Base-by-base conservation (phyloP, 2,113 vertebrate genomes). In the Corydoras maculifer region DNA sequence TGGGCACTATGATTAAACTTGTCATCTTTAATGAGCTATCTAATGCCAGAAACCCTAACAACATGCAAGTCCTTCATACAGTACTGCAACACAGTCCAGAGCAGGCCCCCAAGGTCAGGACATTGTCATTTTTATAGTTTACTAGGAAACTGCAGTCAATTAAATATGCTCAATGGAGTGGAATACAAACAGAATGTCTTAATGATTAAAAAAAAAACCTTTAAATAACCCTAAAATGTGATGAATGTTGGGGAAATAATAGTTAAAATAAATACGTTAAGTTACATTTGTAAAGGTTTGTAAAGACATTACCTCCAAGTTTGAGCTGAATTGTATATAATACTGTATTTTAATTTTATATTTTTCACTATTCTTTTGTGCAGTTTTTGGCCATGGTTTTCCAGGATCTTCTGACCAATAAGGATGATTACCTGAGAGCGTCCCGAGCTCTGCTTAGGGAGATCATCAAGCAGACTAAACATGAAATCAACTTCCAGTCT, bases 381-480 rank as follows among this genome's bases (percentile, higher is more conserved):
- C 66, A 99, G 97, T 96, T 97, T 81, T 84, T 99, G 76, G 97
- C 97, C 2, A 96, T 99, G 97, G 97, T 99, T 74, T 98, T 99
- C 87, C 97, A 99, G 81, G 97, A 99, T 69, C 83, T 99, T 66
- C 81, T 99, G 62, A 97, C 94, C 65, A 98, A 92, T 68, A 99
- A 99, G 73, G 97, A 98, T 0, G 97, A 99, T 80, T 98, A 98
- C 78, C 84, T 99, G 60, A 88, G 97, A 2, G 94, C 97, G 2
- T 97, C 97, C 0, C 83, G 97, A 72, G 96, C 96, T 0, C 80
- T 99, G 79, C 88, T 99, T 49, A 86, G 97, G 0, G 97, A 99
- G 82, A 98, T 99, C 86, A 94, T 98, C 86, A 98, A 98, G 43
- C 97, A 99, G 86, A 98, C 95, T 0, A 99, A 99, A 76, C 97